Evolutionary conservation across 1,140 invertebrate species (phyloP).

Genomic region (Caenorhabditis elegans): WBcel235 BX284603.4:6638001-6638500

Average conservation of each 20-base stretch:
- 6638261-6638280: too few species aligned
- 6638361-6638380: slow-evolving; percentile 22
- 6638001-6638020: too few species aligned
- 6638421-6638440: too few species aligned
- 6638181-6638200: slow-evolving; percentile 38
- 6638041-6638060: not conserved
- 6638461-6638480: too few species aligned
- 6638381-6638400: slow-evolving; percentile 39
- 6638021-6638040: slow-evolving; percentile 7
- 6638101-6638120: slow-evolving; percentile 71
- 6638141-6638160: slow-evolving; percentile 77
- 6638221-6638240: not conserved
- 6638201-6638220: not conserved
- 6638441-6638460: too few species aligned
- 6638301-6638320: too few species aligned
- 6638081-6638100: slow-evolving; percentile 76
- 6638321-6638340: not conserved
- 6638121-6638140: slow-evolving; percentile 77
- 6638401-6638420: not conserved
- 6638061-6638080: slow-evolving; percentile 75
- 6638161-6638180: slow-evolving; percentile 71
- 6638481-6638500: slow-evolving; percentile 16
- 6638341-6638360: not conserved
- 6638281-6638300: too few species aligned
- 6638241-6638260: too few species aligned